A percentile compares a stretch with the other conserved stretches of the same genome.
phyloP scores from a whole-genome alignment of 92 coral and sea anemone genomes.

The Meandrina meandrites region DNA sequence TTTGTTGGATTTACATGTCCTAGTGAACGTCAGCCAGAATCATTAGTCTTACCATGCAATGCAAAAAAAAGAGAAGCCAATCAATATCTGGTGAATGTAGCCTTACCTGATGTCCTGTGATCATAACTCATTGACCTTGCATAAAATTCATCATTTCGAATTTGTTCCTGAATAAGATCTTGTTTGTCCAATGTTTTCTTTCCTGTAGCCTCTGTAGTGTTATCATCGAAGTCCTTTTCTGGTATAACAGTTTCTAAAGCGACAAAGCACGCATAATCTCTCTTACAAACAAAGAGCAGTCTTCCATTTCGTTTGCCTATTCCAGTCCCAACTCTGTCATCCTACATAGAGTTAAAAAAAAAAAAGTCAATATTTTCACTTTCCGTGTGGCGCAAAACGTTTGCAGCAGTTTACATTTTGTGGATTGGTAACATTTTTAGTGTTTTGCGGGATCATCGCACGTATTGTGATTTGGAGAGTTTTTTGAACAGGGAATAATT shows the following conservation, averaged over 20 bases:
- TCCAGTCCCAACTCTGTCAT: no score
- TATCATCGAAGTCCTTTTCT: slow-evolving; percentile 47
- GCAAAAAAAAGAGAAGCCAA: no score
- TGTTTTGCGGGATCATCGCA: no score
- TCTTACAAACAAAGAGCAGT: slow-evolving; percentile 56
- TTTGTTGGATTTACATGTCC: no score
- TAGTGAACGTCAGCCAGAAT: background rate
- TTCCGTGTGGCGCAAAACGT: no score
- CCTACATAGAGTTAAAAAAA: no score
- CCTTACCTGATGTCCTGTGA: background rate
- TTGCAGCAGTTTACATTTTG: no score
- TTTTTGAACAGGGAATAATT: no score
- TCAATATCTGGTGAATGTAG: background rate
- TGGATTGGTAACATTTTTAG: no score
- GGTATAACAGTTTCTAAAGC: slow-evolving; percentile 61
- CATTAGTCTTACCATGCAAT: no score
- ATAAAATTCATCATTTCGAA: background rate
- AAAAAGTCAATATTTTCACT: no score
- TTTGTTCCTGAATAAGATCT: background rate
- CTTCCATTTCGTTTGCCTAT: slow-evolving; percentile 13
- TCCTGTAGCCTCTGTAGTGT: background rate
- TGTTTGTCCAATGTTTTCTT: background rate
- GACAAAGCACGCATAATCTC: slow-evolving; percentile 53
- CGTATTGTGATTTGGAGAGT: no score
- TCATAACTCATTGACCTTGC: background rate